Evolutionary conservation across 2,113 vertebrate genomes (phyloP).

Genomic region (Antechinus flavipes): DNA sequence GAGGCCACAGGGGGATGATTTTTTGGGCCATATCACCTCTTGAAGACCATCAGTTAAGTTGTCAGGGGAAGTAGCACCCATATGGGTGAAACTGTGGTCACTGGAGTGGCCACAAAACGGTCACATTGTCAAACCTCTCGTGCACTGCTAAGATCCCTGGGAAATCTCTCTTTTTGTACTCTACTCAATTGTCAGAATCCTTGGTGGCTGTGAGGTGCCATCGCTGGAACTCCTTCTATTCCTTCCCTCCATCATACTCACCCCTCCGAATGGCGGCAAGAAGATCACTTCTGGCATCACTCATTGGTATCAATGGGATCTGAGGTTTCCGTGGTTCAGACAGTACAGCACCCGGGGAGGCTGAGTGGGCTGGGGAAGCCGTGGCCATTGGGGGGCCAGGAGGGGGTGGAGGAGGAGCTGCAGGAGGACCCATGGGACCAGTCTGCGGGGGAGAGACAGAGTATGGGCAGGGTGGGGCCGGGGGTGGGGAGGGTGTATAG

Average conservation of each 20-base stretch:
- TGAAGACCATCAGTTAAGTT: not conserved
- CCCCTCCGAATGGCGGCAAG: slow-evolving; percentile 95
- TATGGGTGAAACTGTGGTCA: not conserved
- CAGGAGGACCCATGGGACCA: slow-evolving; percentile 84
- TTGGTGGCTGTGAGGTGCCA: too few species aligned
- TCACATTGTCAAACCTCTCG: not conserved
- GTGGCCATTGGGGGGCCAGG: slow-evolving; percentile 72
- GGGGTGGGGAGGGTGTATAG: slow-evolving; percentile 79
- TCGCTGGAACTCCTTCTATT: not conserved
- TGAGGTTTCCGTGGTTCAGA: slow-evolving; percentile 87
- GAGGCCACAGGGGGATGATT: not conserved
- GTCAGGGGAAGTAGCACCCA: not conserved
- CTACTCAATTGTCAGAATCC: not conserved
- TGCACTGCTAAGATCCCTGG: not conserved
- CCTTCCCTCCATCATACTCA: slow-evolving; percentile 67
- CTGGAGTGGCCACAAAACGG: not conserved
- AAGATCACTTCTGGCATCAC: slow-evolving; percentile 94
- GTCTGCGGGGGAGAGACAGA: slow-evolving; percentile 85
- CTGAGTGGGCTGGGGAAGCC: slow-evolving; percentile 81
- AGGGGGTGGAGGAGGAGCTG: slow-evolving; percentile 70
- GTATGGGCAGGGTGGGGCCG: slow-evolving; percentile 86
- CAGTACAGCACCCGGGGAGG: slow-evolving; percentile 64
- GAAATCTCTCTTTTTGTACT: not conserved
- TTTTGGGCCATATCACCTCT: not conserved
- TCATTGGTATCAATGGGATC: slow-evolving; percentile 92